A percentile compares a stretch with the other conserved stretches of the same genome.
Evolutionary conservation across 2,113 vertebrate species (phyloP).

Genomic region (Chitala chitala): DNA sequence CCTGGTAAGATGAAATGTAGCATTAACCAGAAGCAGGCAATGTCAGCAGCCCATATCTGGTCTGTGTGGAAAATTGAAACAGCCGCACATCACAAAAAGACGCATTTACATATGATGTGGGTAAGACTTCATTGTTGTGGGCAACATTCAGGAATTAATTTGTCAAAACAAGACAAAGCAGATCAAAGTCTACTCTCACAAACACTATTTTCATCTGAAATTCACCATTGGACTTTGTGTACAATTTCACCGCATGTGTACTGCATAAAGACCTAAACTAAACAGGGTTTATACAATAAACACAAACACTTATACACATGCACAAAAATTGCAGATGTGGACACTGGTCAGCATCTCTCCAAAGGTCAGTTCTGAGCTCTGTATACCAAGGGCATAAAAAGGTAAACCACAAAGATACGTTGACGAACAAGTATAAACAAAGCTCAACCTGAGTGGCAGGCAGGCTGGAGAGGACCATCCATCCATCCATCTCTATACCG

Average conservation of each 20-base stretch:
- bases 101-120: no score
- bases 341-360: neutral
- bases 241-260: no score
- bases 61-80: neutral
- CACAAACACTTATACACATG: slow-evolving; percentile 2
- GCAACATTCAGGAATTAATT: no score
- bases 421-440: slow-evolving; percentile 3
- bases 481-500: no score
- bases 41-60: neutral
- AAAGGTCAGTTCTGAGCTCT: neutral
- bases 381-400: neutral
- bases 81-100: neutral
- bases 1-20: neutral
- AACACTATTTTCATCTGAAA: no score
- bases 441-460: neutral
- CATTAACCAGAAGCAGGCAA: neutral
- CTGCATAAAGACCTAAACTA: neutral
- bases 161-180: no score
- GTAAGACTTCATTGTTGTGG: no score
- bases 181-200: no score
- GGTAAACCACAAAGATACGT: neutral
- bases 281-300: neutral
- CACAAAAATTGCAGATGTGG: neutral
- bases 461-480: neutral
- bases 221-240: no score